Evolutionary conservation across 2,113 vertebrate genomes (phyloP).

Genomic region (Platichthys flesus): DNA sequence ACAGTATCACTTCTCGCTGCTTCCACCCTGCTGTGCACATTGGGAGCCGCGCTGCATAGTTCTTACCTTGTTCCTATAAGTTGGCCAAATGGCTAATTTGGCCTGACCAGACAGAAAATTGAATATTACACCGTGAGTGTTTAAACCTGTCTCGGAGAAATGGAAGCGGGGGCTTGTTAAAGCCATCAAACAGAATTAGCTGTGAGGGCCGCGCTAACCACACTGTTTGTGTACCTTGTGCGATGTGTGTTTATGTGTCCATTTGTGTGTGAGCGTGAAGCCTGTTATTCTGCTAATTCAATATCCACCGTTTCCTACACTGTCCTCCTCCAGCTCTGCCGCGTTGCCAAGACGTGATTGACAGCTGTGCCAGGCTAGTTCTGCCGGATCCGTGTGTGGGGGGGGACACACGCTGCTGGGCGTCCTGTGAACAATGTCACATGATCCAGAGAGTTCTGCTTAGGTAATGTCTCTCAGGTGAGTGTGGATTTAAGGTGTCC

Average conservation of each 20-base stretch:
- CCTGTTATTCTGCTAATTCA: slow-evolving; percentile 66
- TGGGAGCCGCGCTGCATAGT: slow-evolving; percentile 20
- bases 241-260: neutral
- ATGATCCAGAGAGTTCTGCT: slow-evolving; percentile 36
- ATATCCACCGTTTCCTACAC: slow-evolving; percentile 65
- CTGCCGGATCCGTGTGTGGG: slow-evolving; percentile 34
- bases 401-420: slow-evolving; percentile 28
- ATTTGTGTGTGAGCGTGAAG: slow-evolving; percentile 30
- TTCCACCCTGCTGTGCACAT: neutral
- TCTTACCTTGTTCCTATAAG: slow-evolving; percentile 30
- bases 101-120: slow-evolving; percentile 49
- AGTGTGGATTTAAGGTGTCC: slow-evolving; percentile 5
- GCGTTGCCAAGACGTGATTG: slow-evolving; percentile 58
- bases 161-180: slow-evolving; percentile 61
- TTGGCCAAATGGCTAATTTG: slow-evolving; percentile 38
- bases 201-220: slow-evolving; percentile 38
- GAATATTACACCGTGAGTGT: slow-evolving; percentile 46
- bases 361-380: slow-evolving; percentile 45
- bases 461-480: slow-evolving; percentile 34
- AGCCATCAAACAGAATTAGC: slow-evolving; percentile 70
- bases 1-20: slow-evolving; percentile 20
- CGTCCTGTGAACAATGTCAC: slow-evolving; percentile 47
- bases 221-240: slow-evolving; percentile 15
- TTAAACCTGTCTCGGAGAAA: slow-evolving; percentile 64
- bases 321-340: slow-evolving; percentile 41